These are phyloP conservation scores for Salvelinus sp. DNA, from an alignment of 2,113 vertebrate species.

Conservation along the genomic window DNA sequence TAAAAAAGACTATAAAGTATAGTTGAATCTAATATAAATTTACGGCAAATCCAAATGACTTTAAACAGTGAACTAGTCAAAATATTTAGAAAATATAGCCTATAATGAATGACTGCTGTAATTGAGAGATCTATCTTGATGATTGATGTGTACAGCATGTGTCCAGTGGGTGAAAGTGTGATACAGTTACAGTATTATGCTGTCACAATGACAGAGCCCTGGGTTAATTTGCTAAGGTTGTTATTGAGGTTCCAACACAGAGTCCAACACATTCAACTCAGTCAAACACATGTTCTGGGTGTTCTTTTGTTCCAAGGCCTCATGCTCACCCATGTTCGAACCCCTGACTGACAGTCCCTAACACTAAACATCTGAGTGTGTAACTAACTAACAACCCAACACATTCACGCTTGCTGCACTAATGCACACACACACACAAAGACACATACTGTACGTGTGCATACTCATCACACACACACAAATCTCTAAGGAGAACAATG, in stretches of 20 bases:
- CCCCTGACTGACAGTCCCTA: constrained; percentile 5
- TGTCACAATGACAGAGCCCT: neutral
- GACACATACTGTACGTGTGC: neutral
- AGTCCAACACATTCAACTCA: neutral
- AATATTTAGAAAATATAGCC: neutral
- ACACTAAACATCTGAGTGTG: neutral
- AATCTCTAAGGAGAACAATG: constrained; percentile 5
- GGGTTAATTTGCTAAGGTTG: neutral
- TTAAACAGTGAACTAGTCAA: neutral
- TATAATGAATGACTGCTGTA: neutral
- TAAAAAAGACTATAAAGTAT: too few relatives aligned
- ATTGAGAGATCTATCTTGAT: neutral
- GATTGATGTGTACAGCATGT: neutral
- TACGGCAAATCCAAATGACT: too few relatives aligned
- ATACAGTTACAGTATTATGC: neutral
- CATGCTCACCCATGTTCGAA: neutral
- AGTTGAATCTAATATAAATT: too few relatives aligned
- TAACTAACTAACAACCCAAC: too few relatives aligned
- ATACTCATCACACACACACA: neutral
- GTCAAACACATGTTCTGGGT: neutral
- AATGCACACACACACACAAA: neutral
- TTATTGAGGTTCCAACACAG: neutral
- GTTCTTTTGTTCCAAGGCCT: neutral
- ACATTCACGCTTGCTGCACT: neutral
- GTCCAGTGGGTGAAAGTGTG: neutral